These are phyloP conservation scores for Tetanocera ferruginea DNA, from an alignment of 2,888 invertebrate species.

Conservation along the genomic window DNA sequence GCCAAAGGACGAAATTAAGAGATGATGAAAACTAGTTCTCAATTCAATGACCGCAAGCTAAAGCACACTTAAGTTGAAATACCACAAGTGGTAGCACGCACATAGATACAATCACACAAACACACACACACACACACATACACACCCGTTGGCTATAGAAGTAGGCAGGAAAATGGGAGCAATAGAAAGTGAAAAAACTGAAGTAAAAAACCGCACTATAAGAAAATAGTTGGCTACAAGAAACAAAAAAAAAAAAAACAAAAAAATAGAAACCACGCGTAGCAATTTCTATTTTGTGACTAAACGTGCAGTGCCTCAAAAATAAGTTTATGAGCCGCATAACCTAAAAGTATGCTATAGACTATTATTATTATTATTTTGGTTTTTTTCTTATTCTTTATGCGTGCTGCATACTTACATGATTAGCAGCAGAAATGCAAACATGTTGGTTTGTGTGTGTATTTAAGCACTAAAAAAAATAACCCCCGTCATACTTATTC, in stretches of 20 bases:
- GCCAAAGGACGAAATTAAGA: not conserved
- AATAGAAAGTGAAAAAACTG: no score
- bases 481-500: no score
- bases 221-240: no score
- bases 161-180: not conserved
- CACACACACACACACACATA: not conserved
- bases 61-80: conserved; percentile 4
- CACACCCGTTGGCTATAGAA: not conserved
- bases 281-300: not conserved
- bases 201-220: no score
- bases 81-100: not conserved
- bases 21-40: not conserved
- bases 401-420: no score
- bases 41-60: conserved; percentile 7
- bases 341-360: no score
- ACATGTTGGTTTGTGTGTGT: no score
- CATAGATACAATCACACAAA: not conserved
- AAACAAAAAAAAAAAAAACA: not conserved
- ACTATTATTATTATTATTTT: no score
- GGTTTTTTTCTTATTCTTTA: no score
- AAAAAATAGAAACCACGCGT: not conserved
- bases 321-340: not conserved
- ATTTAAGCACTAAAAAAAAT: no score
- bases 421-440: no score
- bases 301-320: not conserved